Evolutionary conservation across 2,888 invertebrate genomes (phyloP), one percentile per base, ranked within the genome.

Genomic region (Rhagophthalmus giganteus): DNA sequence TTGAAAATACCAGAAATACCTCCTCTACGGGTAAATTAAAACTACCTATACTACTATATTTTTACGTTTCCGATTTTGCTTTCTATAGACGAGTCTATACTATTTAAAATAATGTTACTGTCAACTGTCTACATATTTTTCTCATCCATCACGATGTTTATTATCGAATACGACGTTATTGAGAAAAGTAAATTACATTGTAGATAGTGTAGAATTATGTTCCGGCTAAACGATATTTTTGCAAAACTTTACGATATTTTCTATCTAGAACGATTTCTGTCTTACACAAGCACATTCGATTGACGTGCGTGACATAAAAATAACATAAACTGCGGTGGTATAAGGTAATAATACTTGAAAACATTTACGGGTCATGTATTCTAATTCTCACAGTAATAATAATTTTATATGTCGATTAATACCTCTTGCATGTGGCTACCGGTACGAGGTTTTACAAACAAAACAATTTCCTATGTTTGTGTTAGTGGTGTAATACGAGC

Each of bases 311-410:
- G 50, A 39, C 44, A 51, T 44, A 35, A 44, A 45, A 45, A 34
- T 42, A 26, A 25, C 26, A 33, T 49, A 49, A 49, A 42, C 26
- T 30, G 30, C 24, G 28, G 33, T 33, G 39, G 51, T n/a, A n/a
- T 45, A 44, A 45, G 30, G 44, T 40, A 30, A 51, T 45, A 51
- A 44, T 34, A 9, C 27, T 10, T 10, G 40, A 40, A 44, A 51
- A 28, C 39, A 34, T 50, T 50, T 50, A 32, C 32, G 38, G 25
- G 42, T 50, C 39, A 32, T 50, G 50, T 35, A 44, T 51, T 39
- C 39, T 45, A 34, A 51, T 45, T 40, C 33, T 20, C 25, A 45
- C 44, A 39, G 44, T 45, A 51, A 51, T 51, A 51, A 51, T 45
- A 45, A 39, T 45, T 44, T 45, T 44, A 51, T 51, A 45, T 38